phyloP scores from a whole-genome alignment of 2,113 vertebrate species.

The Hepsetus odoe region DNA sequence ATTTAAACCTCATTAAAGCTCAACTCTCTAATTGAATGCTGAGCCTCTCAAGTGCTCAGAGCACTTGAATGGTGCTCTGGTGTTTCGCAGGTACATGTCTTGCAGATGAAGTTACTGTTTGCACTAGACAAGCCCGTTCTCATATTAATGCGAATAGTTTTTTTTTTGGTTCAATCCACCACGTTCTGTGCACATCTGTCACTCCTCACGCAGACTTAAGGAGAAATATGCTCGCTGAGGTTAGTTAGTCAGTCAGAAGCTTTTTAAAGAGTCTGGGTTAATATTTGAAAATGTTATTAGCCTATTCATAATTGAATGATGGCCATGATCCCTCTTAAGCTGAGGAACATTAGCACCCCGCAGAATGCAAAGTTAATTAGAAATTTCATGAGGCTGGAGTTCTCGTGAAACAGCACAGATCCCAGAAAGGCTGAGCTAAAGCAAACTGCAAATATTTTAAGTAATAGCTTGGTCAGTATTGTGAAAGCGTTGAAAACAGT shows the following conservation, averaged over 20 bases:
- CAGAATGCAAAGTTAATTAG: constrained; percentile 69
- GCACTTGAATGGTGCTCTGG: background rate
- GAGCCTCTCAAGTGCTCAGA: background rate
- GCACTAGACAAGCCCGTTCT: background rate
- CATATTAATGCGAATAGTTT: background rate
- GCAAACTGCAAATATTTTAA: constrained; percentile 41
- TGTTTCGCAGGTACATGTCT: background rate
- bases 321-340: constrained; percentile 61
- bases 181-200: background rate
- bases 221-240: constrained; percentile 17
- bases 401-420: constrained; percentile 9
- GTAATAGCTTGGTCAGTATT: background rate
- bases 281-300: constrained; percentile 53
- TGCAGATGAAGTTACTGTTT: background rate
- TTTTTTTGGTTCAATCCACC: background rate
- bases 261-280: constrained; percentile 45
- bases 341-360: constrained; percentile 62
- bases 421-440: constrained; percentile 15
- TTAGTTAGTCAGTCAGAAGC: constrained; percentile 35
- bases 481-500: too few relatives aligned
- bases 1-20: constrained; percentile 35
- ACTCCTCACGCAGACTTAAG: background rate
- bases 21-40: constrained; percentile 27
- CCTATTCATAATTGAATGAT: constrained; percentile 67
- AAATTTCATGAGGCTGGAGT: constrained; percentile 55